Percentiles rank a stretch among this genome's conserved stretches.
These are phyloP conservation scores for Penaeus japonicus DNA, from an alignment of 1,140 invertebrate species.

Conservation along the genomic window DNA sequence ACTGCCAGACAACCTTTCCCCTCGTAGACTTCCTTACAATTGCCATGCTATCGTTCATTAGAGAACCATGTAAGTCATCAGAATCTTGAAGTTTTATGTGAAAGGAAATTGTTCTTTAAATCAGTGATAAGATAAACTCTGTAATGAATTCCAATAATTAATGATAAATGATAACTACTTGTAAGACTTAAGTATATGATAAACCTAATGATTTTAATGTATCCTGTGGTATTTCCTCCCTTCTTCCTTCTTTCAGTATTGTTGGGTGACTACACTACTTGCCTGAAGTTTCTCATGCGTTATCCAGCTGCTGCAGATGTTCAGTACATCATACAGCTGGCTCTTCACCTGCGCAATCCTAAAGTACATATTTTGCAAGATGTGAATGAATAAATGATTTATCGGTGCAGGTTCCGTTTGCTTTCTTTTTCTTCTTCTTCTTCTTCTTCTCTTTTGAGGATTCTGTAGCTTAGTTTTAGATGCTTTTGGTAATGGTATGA, in stretches of 20 bases:
- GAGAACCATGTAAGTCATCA: slow-evolving; percentile 71
- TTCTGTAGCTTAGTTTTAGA: too few relatives aligned
- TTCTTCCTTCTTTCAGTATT: slow-evolving; percentile 12
- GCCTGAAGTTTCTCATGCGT: slow-evolving; percentile 46
- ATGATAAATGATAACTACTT: too few relatives aligned
- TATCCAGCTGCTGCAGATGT: slow-evolving; percentile 41
- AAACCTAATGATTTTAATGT: too few relatives aligned
- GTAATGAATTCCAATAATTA: too few relatives aligned
- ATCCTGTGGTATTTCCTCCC: background rate
- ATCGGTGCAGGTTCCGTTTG: background rate
- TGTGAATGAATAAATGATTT: background rate
- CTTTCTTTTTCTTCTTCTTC: background rate
- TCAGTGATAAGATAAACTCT: too few relatives aligned
- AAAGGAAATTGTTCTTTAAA: background rate
- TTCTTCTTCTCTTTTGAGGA: too few relatives aligned
- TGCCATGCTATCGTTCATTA: slow-evolving; percentile 78
- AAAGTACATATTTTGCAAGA: background rate
- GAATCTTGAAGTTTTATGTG: background rate
- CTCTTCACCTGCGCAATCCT: slow-evolving; percentile 39
- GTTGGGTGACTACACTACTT: slow-evolving; percentile 38
- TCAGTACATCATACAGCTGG: slow-evolving; percentile 43
- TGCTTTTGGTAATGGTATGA: too few relatives aligned
- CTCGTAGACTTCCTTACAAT: slow-evolving; percentile 80
- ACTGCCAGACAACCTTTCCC: slow-evolving; percentile 72
- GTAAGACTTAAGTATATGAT: too few relatives aligned